Evolutionary conservation across 2,113 vertebrate species (phyloP), one percentile per base, ranked within the genome.

Genomic region (Taurulus bubalis): DNA sequence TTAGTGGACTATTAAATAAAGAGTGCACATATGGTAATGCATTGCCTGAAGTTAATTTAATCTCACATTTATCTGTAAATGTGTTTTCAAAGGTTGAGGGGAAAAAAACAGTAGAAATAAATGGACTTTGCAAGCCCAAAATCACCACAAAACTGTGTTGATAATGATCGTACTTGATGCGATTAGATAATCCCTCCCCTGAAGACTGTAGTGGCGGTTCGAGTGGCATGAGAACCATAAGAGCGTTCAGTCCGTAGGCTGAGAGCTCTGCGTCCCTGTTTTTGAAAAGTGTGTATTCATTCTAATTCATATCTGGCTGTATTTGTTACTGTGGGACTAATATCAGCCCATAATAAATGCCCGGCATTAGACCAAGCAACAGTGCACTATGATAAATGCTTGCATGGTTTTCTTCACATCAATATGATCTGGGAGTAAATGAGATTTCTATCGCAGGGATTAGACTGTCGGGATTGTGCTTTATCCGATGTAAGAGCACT

Each of bases 371-470:
- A 49, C 26, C 51, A 55, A 36, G 12, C 58, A 76, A 62, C 30
- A 49, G 58, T n/a, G 40, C 45, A 15, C 4, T 14, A 26, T 56
- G 55, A 77, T 49, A 72, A 75, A 84, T 63, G 34, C 62, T 65
- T 28, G 51, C 62, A 89, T 45, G 71, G 60, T 40, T 78, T 59
- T 62, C 22, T 63, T 79, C 26, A 56, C 71, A 77, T 78, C 69
- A 75, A 18, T 45, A 30, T 22, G 1, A 80, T 82, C 74, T 32
- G 66, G 22, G 70, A n/a, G 71, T 47, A 75, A 71, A 87, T 72
- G 6, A 84, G 78, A 84, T 82, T 87, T 80, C 49, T 76, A 85
- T 89, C 83, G 73, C 75, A 11, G 51, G 47, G 82, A 88, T 90
- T 77, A 85, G 55, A 26, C 55, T 60, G 26, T 6, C 7, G 47